phyloP scores from a whole-genome alignment of 2,888 invertebrate species.

The Amiota communis region DNA sequence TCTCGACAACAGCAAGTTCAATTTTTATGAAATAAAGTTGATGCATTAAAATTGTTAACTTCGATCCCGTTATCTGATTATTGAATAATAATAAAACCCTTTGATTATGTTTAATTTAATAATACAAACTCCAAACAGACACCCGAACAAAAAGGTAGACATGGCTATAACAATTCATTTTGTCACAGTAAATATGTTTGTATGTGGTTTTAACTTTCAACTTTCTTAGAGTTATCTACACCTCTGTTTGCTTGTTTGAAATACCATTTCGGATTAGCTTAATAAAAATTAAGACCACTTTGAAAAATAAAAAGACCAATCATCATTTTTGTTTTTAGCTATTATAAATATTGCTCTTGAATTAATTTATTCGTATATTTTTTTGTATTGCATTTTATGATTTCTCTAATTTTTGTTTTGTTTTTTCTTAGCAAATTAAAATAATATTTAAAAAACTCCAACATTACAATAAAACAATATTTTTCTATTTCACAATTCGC shows the following conservation, averaged over 20 bases:
- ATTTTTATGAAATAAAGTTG: too few relatives aligned
- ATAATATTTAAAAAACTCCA: conserved; percentile 11
- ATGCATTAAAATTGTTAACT: too few relatives aligned
- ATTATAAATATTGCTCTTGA: conserved; percentile 23
- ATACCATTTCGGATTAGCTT: not conserved
- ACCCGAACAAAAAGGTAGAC: too few relatives aligned
- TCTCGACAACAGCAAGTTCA: too few relatives aligned
- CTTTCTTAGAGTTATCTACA: too few relatives aligned
- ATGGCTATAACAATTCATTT: not conserved
- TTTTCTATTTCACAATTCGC: conserved; percentile 11
- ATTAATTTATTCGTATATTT: not conserved
- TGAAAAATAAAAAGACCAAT: not conserved
- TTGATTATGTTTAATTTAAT: too few relatives aligned
- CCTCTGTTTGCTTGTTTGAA: too few relatives aligned
- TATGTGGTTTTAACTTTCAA: not conserved
- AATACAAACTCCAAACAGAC: too few relatives aligned
- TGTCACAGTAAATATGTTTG: not conserved
- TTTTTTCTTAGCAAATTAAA: conserved; percentile 13
- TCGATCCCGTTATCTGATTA: too few relatives aligned
- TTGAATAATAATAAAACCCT: too few relatives aligned
- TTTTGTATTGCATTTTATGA: too few relatives aligned
- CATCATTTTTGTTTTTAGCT: not conserved
- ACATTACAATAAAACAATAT: not conserved
- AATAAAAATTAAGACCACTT: not conserved
- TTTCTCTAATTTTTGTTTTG: not conserved